These are phyloP conservation scores for Amyelois transitella DNA, from an alignment of 1,140 invertebrate genomes.

Conservation along the genomic window DNA sequence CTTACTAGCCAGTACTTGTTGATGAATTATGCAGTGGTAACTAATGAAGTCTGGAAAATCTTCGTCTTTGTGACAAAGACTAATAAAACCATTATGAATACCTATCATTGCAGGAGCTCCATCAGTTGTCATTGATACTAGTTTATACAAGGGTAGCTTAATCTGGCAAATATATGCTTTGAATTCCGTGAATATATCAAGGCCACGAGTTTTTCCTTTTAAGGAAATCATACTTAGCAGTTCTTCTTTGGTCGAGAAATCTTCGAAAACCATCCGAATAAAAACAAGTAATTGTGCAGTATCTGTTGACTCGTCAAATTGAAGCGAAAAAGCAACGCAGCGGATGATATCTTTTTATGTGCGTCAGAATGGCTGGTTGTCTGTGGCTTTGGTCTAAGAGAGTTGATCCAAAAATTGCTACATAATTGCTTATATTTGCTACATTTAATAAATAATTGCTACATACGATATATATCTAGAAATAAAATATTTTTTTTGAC, in stretches of 20 bases:
- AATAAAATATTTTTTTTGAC: no score
- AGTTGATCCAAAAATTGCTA: no score
- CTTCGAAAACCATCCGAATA: constrained; percentile 35
- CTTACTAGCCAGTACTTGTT: constrained; percentile 37
- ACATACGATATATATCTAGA: no score
- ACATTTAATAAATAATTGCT: no score
- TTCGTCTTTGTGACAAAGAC: constrained; percentile 23
- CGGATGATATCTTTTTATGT: no score
- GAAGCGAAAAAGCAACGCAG: no score
- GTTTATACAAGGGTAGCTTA: constrained; percentile 33
- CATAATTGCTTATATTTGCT: no score
- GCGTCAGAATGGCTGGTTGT: no score
- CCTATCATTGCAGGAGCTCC: constrained; percentile 34
- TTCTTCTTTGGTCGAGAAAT: constrained; percentile 37
- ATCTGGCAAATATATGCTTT: constrained; percentile 29
- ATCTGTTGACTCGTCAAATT: no score
- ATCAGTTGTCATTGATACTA: constrained; percentile 43
- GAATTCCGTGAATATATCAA: constrained; percentile 40
- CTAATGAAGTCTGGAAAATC: constrained; percentile 29
- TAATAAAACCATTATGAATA: constrained; percentile 32
- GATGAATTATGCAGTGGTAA: constrained; percentile 45
- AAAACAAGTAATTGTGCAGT: constrained; percentile 34
- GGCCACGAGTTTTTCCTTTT: constrained; percentile 32
- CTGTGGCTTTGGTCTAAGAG: no score
- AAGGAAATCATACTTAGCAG: constrained; percentile 36